Evolutionary conservation across 2,888 invertebrate species (phyloP).

Genomic region (Cyclophora punctaria): DNA sequence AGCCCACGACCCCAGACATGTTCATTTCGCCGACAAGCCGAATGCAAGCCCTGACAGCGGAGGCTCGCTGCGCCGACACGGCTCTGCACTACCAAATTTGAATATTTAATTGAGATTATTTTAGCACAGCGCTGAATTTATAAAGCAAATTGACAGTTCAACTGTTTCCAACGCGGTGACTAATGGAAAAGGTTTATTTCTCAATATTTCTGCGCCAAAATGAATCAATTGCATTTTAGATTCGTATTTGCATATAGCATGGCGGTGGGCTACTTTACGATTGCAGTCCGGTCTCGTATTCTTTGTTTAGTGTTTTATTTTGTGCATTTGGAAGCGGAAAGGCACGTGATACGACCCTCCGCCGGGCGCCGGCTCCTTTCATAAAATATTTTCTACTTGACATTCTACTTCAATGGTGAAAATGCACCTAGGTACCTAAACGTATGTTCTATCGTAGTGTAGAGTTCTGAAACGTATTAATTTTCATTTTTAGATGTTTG

Average conservation of each 20-base stretch:
- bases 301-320: constrained; percentile 59
- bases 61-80: constrained; percentile 53
- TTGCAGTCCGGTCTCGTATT: constrained; percentile 48
- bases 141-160: constrained; percentile 52
- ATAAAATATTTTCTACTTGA: constrained; percentile 60
- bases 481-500: too few species aligned
- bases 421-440: background rate
- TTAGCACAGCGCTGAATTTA: constrained; percentile 49
- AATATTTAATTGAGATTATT: constrained; percentile 65
- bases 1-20: constrained; percentile 55
- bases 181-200: constrained; percentile 45
- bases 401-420: constrained; percentile 25
- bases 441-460: background rate
- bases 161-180: constrained; percentile 26
- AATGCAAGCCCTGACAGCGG: constrained; percentile 61
- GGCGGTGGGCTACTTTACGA: constrained; percentile 48
- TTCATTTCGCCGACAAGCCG: constrained; percentile 61
- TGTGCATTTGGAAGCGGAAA: constrained; percentile 49
- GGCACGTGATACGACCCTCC: constrained; percentile 50
- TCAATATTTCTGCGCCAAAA: constrained; percentile 33
- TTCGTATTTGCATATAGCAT: constrained; percentile 46
- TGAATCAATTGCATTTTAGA: constrained; percentile 50
- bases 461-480: background rate
- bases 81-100: constrained; percentile 64
- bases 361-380: constrained; percentile 38